phyloP scores from a whole-genome alignment of 2,888 invertebrate species.

The Caenorhabditis angaria region DNA sequence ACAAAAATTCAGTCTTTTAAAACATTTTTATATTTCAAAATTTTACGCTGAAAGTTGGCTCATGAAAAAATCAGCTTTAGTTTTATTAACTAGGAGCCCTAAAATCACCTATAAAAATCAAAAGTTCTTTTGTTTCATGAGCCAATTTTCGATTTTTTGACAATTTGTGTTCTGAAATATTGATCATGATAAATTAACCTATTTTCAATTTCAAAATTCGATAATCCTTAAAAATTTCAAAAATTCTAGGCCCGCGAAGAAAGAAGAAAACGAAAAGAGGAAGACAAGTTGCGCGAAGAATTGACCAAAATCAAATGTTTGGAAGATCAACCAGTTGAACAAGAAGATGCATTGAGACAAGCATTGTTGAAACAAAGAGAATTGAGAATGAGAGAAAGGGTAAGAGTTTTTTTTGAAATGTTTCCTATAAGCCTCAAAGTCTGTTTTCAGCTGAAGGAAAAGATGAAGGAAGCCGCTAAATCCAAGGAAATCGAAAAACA shows the following conservation, averaged over 20 bases:
- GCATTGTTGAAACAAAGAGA: conserved; percentile 49
- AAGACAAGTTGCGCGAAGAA: conserved; percentile 36
- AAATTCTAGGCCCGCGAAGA: conserved; percentile 27
- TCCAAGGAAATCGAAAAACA: not conserved
- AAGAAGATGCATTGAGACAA: conserved; percentile 48
- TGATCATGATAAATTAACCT: not conserved
- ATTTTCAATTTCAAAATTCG: not conserved
- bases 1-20: too few relatives aligned
- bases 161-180: not conserved
- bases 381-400: conserved; percentile 48
- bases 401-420: not conserved
- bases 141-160: too few relatives aligned
- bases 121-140: not conserved
- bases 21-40: conserved; percentile 4
- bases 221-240: not conserved
- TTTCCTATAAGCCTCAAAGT: too few relatives aligned
- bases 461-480: not conserved
- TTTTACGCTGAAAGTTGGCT: too few relatives aligned
- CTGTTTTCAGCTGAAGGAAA: not conserved
- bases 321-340: conserved; percentile 32
- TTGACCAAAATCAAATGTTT: conserved; percentile 39
- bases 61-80: too few relatives aligned
- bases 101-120: not conserved
- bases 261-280: conserved; percentile 35
- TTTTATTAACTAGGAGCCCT: too few relatives aligned